Evolutionary conservation across 2,888 invertebrate species (phyloP).

Genomic region (Crioceris asparagi): DNA sequence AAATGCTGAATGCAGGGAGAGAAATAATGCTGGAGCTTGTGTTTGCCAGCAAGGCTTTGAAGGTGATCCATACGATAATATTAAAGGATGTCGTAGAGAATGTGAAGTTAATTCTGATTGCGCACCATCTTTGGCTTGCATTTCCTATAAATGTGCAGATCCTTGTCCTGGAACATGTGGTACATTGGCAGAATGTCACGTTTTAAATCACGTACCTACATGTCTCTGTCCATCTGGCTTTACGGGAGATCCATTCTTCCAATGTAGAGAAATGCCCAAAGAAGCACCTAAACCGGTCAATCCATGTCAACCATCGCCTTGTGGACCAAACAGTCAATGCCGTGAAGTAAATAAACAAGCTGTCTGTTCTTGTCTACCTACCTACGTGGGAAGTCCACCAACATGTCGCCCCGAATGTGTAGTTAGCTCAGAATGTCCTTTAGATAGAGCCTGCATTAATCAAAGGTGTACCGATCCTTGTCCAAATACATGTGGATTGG

Average conservation of each 20-base stretch:
- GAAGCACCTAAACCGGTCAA: slow-evolving; percentile 43
- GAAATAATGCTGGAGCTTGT: slow-evolving; percentile 78
- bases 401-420: slow-evolving; percentile 77
- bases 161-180: slow-evolving; percentile 81
- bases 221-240: slow-evolving; percentile 66
- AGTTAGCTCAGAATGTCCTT: slow-evolving; percentile 76
- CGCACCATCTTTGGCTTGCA: slow-evolving; percentile 59
- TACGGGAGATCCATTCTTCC: slow-evolving; percentile 75
- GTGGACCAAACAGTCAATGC: slow-evolving; percentile 81
- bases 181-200: slow-evolving; percentile 64
- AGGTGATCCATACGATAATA: slow-evolving; percentile 69
- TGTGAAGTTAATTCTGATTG: slow-evolving; percentile 75
- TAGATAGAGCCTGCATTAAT: slow-evolving; percentile 73
- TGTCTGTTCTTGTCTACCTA: slow-evolving; percentile 73
- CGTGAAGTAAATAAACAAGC: slow-evolving; percentile 68
- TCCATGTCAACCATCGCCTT: slow-evolving; percentile 75
- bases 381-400: slow-evolving; percentile 69
- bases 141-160: slow-evolving; percentile 72
- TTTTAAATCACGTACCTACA: slow-evolving; percentile 67
- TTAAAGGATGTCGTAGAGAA: slow-evolving; percentile 60
- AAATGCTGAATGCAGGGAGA: slow-evolving; percentile 72
- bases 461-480: slow-evolving; percentile 83
- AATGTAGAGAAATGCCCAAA: slow-evolving; percentile 50
- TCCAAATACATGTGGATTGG: slow-evolving; percentile 75
- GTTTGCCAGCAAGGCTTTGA: slow-evolving; percentile 66